phyloP scores from a whole-genome alignment of 23 tunicate genomes.

The Halocynthia roretzi region DNA sequence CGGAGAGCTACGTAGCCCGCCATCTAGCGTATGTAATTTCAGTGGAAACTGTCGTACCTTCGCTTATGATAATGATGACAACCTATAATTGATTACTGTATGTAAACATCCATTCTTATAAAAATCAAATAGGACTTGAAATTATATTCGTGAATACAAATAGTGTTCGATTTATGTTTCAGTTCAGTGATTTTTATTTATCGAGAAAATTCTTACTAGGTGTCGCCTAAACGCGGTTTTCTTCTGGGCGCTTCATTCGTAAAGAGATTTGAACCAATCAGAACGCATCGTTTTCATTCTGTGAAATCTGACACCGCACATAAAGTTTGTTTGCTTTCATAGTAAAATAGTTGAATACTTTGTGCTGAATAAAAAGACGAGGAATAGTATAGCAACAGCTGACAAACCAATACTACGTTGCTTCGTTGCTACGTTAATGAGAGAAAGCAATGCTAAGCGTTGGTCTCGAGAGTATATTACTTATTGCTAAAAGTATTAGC shows the following conservation, averaged over 20 bases:
- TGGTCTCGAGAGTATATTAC: not conserved
- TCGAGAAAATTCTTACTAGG: not conserved
- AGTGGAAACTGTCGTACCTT: too few relatives aligned
- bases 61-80: too few relatives aligned
- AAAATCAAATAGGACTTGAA: too few relatives aligned
- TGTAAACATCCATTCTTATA: too few relatives aligned
- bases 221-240: conserved; percentile 2
- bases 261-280: conserved; percentile 16
- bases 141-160: too few relatives aligned
- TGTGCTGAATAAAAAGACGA: too few relatives aligned
- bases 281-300: conserved; percentile 1
- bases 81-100: too few relatives aligned
- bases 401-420: not conserved
- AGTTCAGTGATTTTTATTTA: too few relatives aligned
- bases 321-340: not conserved
- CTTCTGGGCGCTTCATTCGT: conserved; percentile 21
- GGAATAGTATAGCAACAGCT: not conserved
- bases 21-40: too few relatives aligned
- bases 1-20: too few relatives aligned
- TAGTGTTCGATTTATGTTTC: too few relatives aligned
- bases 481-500: too few relatives aligned
- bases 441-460: not conserved
- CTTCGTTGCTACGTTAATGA: not conserved
- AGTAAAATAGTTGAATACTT: not conserved
- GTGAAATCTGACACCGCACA: not conserved